Evolutionary conservation across 2,113 vertebrate genomes (phyloP).

Genomic region (Melanotaenia duboulayi): DNA sequence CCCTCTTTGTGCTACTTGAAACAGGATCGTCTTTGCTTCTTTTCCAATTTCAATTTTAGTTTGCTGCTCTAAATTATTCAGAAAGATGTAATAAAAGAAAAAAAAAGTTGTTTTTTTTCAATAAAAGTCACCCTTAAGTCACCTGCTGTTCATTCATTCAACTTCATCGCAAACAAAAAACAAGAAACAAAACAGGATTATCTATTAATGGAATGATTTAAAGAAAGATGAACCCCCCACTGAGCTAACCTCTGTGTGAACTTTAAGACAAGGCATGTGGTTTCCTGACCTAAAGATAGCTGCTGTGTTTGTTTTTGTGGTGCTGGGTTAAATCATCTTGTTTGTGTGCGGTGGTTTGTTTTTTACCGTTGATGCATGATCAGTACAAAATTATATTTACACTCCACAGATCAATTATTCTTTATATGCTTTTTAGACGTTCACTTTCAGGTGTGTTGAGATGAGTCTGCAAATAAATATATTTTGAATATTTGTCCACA

Average conservation of each 20-base stretch:
- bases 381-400: neutral
- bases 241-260: constrained; percentile 21
- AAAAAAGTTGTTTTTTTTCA: neutral
- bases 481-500: neutral
- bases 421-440: neutral
- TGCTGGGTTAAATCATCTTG: no score
- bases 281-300: constrained; percentile 22
- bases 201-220: neutral
- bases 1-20: no score
- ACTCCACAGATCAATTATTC: neutral
- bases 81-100: neutral
- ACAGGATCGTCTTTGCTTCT: no score
- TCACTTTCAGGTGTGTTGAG: neutral
- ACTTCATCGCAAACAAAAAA: neutral
- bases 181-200: no score
- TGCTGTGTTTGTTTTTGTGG: neutral
- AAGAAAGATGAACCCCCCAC: constrained; percentile 28
- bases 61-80: no score
- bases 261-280: neutral
- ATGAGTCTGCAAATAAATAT: neutral
- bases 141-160: neutral
- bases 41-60: no score
- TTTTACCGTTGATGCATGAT: neutral
- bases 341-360: no score
- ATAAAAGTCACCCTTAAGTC: neutral